phyloP scores from a whole-genome alignment of 1,140 invertebrate genomes.

The Phthorimaea operculella region DNA sequence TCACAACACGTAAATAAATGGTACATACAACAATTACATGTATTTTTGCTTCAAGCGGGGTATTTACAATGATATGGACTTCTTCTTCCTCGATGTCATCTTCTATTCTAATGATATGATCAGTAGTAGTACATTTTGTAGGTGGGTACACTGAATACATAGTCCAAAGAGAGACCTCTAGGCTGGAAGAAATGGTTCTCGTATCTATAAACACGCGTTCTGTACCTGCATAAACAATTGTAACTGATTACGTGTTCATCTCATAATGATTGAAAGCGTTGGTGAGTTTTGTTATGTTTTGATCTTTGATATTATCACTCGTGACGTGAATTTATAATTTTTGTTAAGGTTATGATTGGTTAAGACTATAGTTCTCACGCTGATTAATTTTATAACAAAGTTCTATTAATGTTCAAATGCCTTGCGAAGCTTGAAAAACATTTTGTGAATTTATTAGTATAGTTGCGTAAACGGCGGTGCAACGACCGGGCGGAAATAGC shows the following conservation, averaged over 20 bases:
- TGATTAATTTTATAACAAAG: too few species aligned
- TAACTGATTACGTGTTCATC: conserved; percentile 41
- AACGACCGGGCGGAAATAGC: conserved; percentile 33
- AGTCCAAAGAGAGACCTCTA: conserved; percentile 54
- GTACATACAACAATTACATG: conserved; percentile 41
- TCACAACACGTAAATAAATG: conserved; percentile 45
- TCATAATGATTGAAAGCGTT: conserved; percentile 10
- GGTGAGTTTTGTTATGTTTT: conserved; percentile 10
- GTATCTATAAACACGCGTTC: conserved; percentile 65
- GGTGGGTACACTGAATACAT: conserved; percentile 62
- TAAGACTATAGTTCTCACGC: too few species aligned
- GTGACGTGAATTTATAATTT: not conserved
- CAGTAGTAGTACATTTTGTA: conserved; percentile 65
- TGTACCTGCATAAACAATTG: conserved; percentile 63
- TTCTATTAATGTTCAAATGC: too few species aligned
- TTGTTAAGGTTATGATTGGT: too few species aligned
- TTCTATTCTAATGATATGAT: conserved; percentile 24
- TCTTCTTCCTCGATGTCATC: conserved; percentile 22
- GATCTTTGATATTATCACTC: conserved; percentile 9
- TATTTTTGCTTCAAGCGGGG: conserved; percentile 32
- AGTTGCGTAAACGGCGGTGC: conserved; percentile 44
- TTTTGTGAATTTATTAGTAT: not conserved
- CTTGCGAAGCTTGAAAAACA: conserved; percentile 1
- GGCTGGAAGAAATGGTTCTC: conserved; percentile 66
- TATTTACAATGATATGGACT: conserved; percentile 51